phyloP scores from a whole-genome alignment of 1,140 invertebrate species.

The Bombus turneri region DNA sequence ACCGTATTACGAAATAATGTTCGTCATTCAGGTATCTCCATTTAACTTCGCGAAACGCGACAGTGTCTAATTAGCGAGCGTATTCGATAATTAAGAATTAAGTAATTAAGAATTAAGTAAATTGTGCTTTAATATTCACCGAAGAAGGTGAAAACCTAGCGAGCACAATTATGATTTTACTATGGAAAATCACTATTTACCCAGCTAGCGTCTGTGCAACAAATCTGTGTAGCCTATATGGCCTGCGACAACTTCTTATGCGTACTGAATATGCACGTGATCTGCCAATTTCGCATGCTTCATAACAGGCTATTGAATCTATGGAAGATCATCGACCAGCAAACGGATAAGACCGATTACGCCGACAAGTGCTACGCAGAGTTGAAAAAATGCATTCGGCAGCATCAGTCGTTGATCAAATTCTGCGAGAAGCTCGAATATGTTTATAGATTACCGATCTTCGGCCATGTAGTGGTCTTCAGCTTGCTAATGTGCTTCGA shows the following conservation, averaged over 20 bases:
- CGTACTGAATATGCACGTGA: constrained; percentile 48
- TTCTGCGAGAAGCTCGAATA: constrained; percentile 44
- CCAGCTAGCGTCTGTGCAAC: constrained; percentile 25
- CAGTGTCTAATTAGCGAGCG: not conserved
- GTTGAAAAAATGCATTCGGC: constrained; percentile 16
- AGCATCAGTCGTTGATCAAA: constrained; percentile 46
- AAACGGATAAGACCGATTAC: not conserved
- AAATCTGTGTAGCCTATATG: constrained; percentile 51
- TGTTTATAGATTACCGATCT: constrained; percentile 32
- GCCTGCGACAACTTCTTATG: constrained; percentile 58
- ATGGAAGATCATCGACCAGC: not conserved
- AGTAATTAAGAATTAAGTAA: not conserved
- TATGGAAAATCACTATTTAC: not conserved
- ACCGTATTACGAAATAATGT: constrained; percentile 61
- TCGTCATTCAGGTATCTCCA: constrained; percentile 53
- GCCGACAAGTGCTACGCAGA: not conserved
- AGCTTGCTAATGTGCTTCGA: constrained; percentile 56
- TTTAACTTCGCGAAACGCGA: not conserved
- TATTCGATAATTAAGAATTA: no score
- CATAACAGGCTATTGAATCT: constrained; percentile 38
- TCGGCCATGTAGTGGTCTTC: constrained; percentile 57
- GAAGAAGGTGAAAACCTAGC: not conserved
- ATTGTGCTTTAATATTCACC: not conserved
- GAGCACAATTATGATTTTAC: not conserved
- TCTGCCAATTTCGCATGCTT: constrained; percentile 60